Base-by-base conservation (phyloP, 2,113 vertebrate genomes). In the Zosterops pallidus region DNA sequence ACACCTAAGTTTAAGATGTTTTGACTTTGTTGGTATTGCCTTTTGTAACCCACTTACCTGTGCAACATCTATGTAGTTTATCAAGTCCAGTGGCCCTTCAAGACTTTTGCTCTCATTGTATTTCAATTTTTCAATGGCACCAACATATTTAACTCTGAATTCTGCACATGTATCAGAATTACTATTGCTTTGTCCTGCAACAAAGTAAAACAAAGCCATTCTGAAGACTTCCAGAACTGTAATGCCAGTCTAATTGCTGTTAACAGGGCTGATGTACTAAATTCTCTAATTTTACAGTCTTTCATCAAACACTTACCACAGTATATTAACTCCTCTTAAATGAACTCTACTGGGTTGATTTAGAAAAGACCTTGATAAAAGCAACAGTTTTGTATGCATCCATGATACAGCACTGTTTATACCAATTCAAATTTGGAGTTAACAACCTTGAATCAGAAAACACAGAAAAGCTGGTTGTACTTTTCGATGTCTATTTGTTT, bases 31-130 rank as follows among this genome's bases (percentile, higher is more conserved):
- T 90, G 41, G 22, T 46, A 33, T 22, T 85, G 49, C 16, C 71
- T 69, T 57, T 53, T 60, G 49, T 57, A 47, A 71, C 24, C 6
- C 42, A 35, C 92, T 98, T 97, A 99, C 99, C 99, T 99, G 99
- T 64, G 99, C 99, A 35, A 98, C 98, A 88, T 99, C 99, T 50
- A 99, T 99, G 46, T 99, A 99, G 95, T 99, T 99, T 95, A 99
- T 99, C 92, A 99, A 98, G 94, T 99, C 99, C 91, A 99, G 85
- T 9, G 99, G 99, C 59, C 99, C 99, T 94, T 99, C 98, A 0
- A 99, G 98, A 83, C 94, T 97, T 94, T 98, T 98, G 96, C 98
- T 99, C 94, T 99, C 99, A 26, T 98, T 98, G 68, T 98, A 97
- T 88, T 98, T 98, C 92, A 99, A 53, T 86, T 98, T 99, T 97